Base-by-base conservation (phyloP, 1,140 invertebrate species). In the Drosophila insularis region DNA sequence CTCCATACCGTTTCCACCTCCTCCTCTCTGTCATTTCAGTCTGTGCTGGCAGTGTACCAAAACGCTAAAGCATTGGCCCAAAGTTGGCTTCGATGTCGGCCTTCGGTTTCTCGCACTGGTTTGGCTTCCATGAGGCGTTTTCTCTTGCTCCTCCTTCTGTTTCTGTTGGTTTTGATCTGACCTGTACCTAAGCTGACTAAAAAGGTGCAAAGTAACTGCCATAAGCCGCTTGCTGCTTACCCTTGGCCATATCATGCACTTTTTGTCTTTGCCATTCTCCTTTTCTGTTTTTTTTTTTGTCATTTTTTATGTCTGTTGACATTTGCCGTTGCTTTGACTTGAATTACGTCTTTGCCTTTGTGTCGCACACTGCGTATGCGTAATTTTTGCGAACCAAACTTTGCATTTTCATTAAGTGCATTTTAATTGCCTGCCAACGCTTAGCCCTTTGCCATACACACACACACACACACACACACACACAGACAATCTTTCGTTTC, bases 141-240 rank as follows among this genome's bases (percentile, higher is more conserved):
- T 32, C 43, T 17, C 14, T 2, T n/a, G 19, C 19, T 50, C 17
- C 19, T 19, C 1, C 43, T 43, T 5, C 6, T 46, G 6, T 1
- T 17, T 46, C 43, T 50, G 17, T 50, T 50, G 43, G 7, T 50
- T 50, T 50, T 50, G 43, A 19, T 19, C 43, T 50, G 43, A 50
- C 43, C 43, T 46, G 27, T 2, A 60, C 65, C 65, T 82, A 89
- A 89, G 79, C 84, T 63, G 80, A 61, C 84, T 70, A 84, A 84
- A 50, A 89, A 89, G 84, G 84, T 87, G 84, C 80, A 89, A 89
- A 87, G 82, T 87, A 87, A 82, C 82, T 87, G 82, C 84, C 84
- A 58, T 87, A 87, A 87, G 82, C 82, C 56, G 82, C 79, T 89
- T 87, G 80, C 43, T 32, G 39, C 69, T 59, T 56, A 59, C 35